Evolutionary conservation across 2,113 vertebrate species (phyloP), one percentile per base, ranked within the genome.

Genomic region (Corythaeola cristata): DNA sequence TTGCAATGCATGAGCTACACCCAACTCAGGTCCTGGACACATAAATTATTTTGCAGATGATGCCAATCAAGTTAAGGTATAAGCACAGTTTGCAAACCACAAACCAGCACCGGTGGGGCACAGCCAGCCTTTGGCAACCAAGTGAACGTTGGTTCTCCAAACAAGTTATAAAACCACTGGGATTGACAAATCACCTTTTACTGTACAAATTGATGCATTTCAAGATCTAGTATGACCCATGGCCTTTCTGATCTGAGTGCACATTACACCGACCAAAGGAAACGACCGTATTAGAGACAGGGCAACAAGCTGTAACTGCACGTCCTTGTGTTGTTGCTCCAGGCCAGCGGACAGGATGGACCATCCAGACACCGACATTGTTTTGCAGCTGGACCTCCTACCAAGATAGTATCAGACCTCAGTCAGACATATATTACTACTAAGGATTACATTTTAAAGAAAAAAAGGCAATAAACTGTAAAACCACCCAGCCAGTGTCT

Each of bases 271-370:
- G 77, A 71, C 15, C 78, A 64, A 33, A 32, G 45, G 45, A 55
- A 64, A 60, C 0, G 27, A 44, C 60, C 24, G 3, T 4, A 14
- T 39, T 4, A 22, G 19, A 37, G 30, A 16, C 6, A 47, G 15
- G 50, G 24, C 28, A 71, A 52, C 5, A 21, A 60, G 33, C 28
- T 22, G 15, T 22, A 44, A 64, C 39, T 8, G n/a, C 5, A 0
- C 0, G 5, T 6, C 15, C 23, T 39, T 5, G 11, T 9, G 4
- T 12, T 24, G 47, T 64, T 22, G 24, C 32, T 11, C 32, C 78
- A 66, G 63, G 12, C 32, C 69, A 0, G 0, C 0, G 26, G 14
- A 22, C 44, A 45, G 73, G 35, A 8, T 1, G 7, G 37, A 16
- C 67, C 37, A 13, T 39, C 12, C 72, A 62, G 63, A n/a, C 28